phyloP scores from a whole-genome alignment of 1,140 invertebrate species.

The Pseudomyrmex pallidus region DNA sequence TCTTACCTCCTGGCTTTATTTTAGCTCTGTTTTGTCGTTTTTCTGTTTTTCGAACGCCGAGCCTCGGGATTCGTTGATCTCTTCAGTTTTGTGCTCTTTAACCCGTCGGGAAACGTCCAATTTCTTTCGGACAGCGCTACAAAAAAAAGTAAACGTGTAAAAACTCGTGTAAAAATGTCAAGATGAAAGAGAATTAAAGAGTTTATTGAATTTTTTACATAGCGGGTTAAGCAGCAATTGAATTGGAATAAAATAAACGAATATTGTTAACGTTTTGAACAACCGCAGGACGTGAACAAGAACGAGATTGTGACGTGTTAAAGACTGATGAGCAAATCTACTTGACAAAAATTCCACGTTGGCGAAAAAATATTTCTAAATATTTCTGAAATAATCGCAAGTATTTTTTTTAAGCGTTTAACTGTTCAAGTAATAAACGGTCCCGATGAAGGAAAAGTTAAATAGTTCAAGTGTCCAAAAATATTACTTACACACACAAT shows the following conservation, averaged over 20 bases:
- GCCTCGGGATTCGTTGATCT: conserved; percentile 48
- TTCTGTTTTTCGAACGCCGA: conserved; percentile 69
- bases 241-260: background rate
- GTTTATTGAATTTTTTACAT: conserved; percentile 11
- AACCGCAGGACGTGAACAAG: background rate
- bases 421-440: background rate
- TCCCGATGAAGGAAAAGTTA: background rate
- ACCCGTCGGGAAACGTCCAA: conserved; percentile 4
- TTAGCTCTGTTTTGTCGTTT: conserved; percentile 79
- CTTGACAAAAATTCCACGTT: background rate
- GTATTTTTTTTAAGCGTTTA: background rate
- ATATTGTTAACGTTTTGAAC: conserved; percentile 22
- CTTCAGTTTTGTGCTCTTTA: conserved; percentile 4
- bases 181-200: background rate
- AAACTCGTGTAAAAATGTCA: no score
- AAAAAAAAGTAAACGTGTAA: background rate
- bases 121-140: background rate
- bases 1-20: conserved; percentile 78
- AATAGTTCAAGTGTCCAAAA: background rate
- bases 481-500: background rate
- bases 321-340: background rate
- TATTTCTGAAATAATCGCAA: background rate
- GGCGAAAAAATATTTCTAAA: no score
- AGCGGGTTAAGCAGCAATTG: background rate
- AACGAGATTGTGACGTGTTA: background rate